A percentile compares a stretch with the other conserved stretches of the same genome.
Conservation (phyloP, 2,888 invertebrate species). For the Maniola hyperantus region DNA sequence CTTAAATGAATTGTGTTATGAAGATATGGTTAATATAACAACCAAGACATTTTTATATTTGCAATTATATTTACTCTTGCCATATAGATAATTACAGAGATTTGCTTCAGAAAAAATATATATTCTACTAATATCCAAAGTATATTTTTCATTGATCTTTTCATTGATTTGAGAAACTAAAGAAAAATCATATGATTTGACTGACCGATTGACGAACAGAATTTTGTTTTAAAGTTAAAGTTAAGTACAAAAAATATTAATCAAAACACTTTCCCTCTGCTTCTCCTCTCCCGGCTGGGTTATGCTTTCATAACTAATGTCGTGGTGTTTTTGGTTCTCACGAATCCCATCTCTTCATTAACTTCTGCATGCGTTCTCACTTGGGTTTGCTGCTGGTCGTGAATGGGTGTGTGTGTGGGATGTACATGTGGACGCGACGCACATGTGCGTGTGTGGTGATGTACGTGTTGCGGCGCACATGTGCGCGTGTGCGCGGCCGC, state of each 20-base stretch:
- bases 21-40: conserved; percentile 5
- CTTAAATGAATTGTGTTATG: background rate
- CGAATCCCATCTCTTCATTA: conserved; percentile 58
- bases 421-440: conserved; percentile 38
- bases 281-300: conserved; percentile 67
- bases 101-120: no score
- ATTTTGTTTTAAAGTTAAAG: background rate
- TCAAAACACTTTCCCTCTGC: conserved; percentile 48
- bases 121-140: background rate
- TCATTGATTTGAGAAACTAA: no score
- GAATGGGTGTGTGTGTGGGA: conserved; percentile 45
- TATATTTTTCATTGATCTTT: background rate
- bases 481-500: conserved; percentile 35
- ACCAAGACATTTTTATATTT: background rate
- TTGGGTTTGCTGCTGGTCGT: conserved; percentile 52
- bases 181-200: background rate
- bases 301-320: conserved; percentile 71
- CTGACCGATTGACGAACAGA: conserved; percentile 13
- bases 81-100: no score
- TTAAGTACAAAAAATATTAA: conserved; percentile 31
- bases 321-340: conserved; percentile 67
- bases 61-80: background rate
- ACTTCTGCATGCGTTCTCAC: conserved; percentile 63
- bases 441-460: conserved; percentile 38
- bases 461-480: conserved; percentile 25